Percentiles rank a stretch among this genome's conserved stretches.
Conservation (phyloP, 2,797 vertebrate genomes). For the Tympanoctomys barrerae region DNA sequence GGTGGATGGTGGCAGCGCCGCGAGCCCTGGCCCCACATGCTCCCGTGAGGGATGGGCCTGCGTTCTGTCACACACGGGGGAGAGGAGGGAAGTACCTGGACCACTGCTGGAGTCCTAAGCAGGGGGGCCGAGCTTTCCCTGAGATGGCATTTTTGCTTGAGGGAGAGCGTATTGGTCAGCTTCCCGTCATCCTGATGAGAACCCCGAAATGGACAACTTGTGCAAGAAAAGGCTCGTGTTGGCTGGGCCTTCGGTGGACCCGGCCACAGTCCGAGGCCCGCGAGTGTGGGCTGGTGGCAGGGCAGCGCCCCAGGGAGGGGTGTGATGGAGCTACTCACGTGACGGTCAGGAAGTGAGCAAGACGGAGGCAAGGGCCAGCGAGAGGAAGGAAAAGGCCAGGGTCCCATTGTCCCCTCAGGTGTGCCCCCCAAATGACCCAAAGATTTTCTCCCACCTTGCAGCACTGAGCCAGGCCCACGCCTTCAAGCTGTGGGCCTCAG, state of each 20-base stretch:
- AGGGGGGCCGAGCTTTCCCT: rapidly evolving
- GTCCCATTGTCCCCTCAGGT: not conserved
- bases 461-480: not conserved
- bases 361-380: too few species aligned
- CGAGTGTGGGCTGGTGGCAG: too few species aligned
- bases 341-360: not conserved
- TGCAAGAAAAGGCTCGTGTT: not conserved
- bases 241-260: too few species aligned
- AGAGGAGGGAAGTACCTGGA: rapidly evolving
- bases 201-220: rapidly evolving
- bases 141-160: rapidly evolving
- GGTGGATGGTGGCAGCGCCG: too few species aligned
- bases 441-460: not conserved
- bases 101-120: not conserved
- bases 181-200: not conserved
- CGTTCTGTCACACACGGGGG: rapidly evolving
- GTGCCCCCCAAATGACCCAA: too few species aligned
- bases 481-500: not conserved
- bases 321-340: too few species aligned
- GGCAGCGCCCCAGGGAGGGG: not conserved
- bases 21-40: too few species aligned
- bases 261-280: not conserved
- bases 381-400: not conserved
- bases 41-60: not conserved
- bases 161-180: not conserved